Evolutionary conservation across 2,113 vertebrate species (phyloP).

Genomic region (Hiodon tergisus): DNA sequence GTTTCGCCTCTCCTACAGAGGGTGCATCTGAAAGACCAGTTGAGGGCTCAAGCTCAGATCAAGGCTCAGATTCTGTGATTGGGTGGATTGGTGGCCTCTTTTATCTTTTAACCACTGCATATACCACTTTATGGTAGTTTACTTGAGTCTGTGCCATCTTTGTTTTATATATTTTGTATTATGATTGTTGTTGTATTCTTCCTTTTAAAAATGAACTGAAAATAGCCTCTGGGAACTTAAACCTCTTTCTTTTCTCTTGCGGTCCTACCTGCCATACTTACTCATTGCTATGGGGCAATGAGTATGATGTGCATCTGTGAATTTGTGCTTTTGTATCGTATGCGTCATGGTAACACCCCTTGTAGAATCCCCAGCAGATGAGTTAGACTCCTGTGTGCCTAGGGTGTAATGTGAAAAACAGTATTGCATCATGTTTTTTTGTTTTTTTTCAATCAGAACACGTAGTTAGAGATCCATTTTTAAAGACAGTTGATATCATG

Average conservation of each 20-base stretch:
- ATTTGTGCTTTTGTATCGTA: too few species aligned
- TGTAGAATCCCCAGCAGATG: too few species aligned
- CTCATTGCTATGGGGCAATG: not conserved
- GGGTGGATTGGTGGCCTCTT: not conserved
- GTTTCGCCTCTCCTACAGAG: not conserved
- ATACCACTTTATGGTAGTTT: conserved; percentile 27
- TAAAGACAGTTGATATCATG: too few species aligned
- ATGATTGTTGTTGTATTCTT: not conserved
- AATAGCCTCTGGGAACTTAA: not conserved
- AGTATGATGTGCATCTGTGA: too few species aligned
- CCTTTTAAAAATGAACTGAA: conserved; percentile 1
- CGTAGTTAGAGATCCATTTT: too few species aligned
- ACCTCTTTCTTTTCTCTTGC: not conserved
- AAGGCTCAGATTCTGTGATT: conserved; percentile 1
- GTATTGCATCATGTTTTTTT: too few species aligned
- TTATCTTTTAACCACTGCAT: conserved; percentile 33
- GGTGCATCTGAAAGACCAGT: not conserved
- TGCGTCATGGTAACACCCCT: too few species aligned
- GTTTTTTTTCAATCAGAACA: too few species aligned
- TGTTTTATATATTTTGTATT: conserved; percentile 18
- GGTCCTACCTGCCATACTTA: not conserved
- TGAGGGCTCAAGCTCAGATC: not conserved
- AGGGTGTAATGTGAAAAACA: too few species aligned
- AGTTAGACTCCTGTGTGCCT: too few species aligned
- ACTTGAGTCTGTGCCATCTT: conserved; percentile 22